Base-by-base conservation (phyloP, 1,140 invertebrate species). In the Zaprionus gabonicus region DNA sequence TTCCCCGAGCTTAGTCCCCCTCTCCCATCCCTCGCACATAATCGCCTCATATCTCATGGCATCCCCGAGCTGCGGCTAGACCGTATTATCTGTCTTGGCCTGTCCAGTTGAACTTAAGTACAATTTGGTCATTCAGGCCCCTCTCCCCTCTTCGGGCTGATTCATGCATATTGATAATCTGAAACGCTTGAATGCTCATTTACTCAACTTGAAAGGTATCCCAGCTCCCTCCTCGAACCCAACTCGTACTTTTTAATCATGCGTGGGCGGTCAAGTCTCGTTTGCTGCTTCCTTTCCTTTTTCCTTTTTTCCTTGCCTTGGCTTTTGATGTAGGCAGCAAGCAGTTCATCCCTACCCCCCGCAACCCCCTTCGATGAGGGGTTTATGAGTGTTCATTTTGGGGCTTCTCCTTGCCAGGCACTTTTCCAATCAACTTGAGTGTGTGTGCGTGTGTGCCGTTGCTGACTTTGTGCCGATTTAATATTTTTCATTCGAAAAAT, bases 401-500 rank as follows among this genome's bases (percentile, higher is more conserved):
- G 63, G 58, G 74, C 49, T 72, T 60, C 60, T 20, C 36, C 9
- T 38, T 36, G 46, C 13, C 27, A 53, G 68, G 44, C 73, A 71
- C 69, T 72, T 77, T 77, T 77, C 74, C 74, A 77, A 77, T 77
- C 74, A 77, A 77, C 62, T 73, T 67, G 70, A 77, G 70, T 67
- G 70, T 69, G 64, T 28, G 31, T 38, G 20, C 44, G 59, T 20
- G 23, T 23, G 23, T 23, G 23, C 64, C 71, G 46, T 25, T 51
- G 69, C 73, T 76, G 73, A 76, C 73, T 76, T 76, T 56, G 55
- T 71, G 81, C 77, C 80, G 80, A 83, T 86, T 86, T 86, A 69
- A 86, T 86, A 88, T 86, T 88, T 88, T 88, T 71, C 64, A 70
- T 88, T 83, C 83, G 80, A 87, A 80, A 87, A 87, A 87, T 72